Base-by-base conservation (phyloP, 2,888 invertebrate genomes). In the Sipha maydis region DNA sequence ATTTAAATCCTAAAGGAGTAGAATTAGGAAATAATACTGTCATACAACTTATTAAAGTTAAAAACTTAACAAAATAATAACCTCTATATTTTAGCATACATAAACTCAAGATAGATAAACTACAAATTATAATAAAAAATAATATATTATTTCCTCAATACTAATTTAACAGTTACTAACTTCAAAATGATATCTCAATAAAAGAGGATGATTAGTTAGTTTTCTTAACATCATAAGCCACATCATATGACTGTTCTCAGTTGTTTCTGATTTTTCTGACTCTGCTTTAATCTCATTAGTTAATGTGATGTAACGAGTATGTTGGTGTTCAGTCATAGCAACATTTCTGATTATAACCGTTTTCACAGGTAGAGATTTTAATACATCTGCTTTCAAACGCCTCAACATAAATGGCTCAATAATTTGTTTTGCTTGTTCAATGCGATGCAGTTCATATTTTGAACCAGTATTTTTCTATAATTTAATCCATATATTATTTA, bases 181-280 rank as follows among this genome's bases (percentile, higher is more conserved):
- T 90, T 91, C 90, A 34, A 95, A 97, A 92, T 96, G 94, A 91
- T 94, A 94, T 56, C 98, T 94, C 90, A 97, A 93, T 0, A 99
- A 93, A 19, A 98, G 93, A 0, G 98, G 98, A 92, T 99, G 99
- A 93, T 99, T 99, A 69, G 98, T 97, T 38, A 97, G 93, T 92
- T 98, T 98, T 3, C 99, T 93, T 92, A 99, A 94, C 92, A 98
- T 96, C 95, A 98, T 98, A 95, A 98, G 95, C 93, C 97, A 96
- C 0, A 95, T 94, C 91, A 95, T 94, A 82, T 95, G 95, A 89
- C 93, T 94, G 89, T 94, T 94, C 56, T 94, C 94, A 3, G 89
- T 61, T 3, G 85, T 73, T n/a, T 89, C 89, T 80, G 78, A 79
- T 0, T 31, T 31, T 28, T 85, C 79, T 7, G 90, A 86, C 1